Base-by-base conservation (phyloP, 2,797 vertebrate genomes). In the Brotogeris chrysoptera region DNA sequence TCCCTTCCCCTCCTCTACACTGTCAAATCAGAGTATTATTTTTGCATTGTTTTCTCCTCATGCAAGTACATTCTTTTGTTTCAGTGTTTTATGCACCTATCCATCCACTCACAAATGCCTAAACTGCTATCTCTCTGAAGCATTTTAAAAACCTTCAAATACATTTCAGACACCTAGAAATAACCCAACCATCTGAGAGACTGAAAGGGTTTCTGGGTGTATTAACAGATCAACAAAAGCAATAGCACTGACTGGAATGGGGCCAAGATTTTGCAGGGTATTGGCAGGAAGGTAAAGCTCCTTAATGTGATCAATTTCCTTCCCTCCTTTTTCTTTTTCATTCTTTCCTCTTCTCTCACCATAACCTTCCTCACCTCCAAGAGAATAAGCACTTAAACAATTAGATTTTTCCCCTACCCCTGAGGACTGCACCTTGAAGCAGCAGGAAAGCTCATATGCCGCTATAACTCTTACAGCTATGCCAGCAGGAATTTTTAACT, bases 401-500 rank as follows among this genome's bases (percentile, higher is more conserved):
- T 93, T 92, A 90, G 82, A 79, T 90, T 95, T 96, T 93, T 65
- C 66, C 74, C 61, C 60, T 91, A n/a, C 81, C 72, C 87, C 77
- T 88, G 41, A 77, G 80, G 85, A 97, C 82, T 74, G 70, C 83
- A 92, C 74, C 93, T 92, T 94, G 92, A 95, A 94, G 93, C 93
- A 97, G 95, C 88, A 88, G 95, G 95, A 94, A 95, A 92, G 80
- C 90, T 94, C 71, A 3, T 68, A 95, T 88, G 80, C 95, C 74
- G 80, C 78, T 82, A 70, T 87, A 93, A 81, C 43, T 46, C 92
- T 82, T 63, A 90, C 13, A 90, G 90, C 80, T 92, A 70, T 82
- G 88, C 68, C 96, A 97, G 95, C 90, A 86, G 95, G 92, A 90
- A 77, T 76, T 95, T 90, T 96, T 96, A 95, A 96, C 88, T 93